Conservation (phyloP, 2,113 vertebrate species). For the Pterocles burchelli region DNA sequence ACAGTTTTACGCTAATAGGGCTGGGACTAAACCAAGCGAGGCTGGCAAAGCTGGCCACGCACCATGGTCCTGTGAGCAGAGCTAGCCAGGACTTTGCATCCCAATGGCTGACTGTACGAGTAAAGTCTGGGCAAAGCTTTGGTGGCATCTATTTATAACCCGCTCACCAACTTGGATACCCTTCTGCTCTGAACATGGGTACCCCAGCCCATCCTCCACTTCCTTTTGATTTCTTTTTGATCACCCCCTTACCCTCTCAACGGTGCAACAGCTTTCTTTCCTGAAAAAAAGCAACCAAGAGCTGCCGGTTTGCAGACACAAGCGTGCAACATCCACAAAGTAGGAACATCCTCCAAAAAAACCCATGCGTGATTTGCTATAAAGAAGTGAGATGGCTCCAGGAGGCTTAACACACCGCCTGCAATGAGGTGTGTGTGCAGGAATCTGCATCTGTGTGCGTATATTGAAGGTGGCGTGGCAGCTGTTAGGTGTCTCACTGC, state of each 20-base stretch:
- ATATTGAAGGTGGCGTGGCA: neutral
- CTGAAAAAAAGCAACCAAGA: neutral
- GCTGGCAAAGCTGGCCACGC: neutral
- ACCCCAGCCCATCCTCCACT: neutral
- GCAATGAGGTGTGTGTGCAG: accelerated
- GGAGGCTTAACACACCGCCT: neutral
- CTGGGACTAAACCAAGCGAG: neutral
- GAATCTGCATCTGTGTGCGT: accelerated
- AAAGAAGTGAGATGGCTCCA: neutral
- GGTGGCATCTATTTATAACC: neutral
- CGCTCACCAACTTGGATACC: neutral
- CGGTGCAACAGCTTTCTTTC: neutral
- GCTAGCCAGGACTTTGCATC: neutral
- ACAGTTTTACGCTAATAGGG: neutral
- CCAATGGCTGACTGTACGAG: neutral
- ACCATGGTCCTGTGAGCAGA: neutral
- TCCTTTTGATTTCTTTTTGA: neutral
- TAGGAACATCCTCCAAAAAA: neutral
- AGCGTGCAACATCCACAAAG: neutral
- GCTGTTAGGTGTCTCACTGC: neutral
- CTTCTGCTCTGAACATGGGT: neutral
- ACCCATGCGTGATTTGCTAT: neutral
- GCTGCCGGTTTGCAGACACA: neutral
- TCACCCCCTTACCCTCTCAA: neutral
- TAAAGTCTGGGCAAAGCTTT: conserved; percentile 16